Conservation (phyloP, 1,140 invertebrate genomes). For the Melanaphis sacchari region DNA sequence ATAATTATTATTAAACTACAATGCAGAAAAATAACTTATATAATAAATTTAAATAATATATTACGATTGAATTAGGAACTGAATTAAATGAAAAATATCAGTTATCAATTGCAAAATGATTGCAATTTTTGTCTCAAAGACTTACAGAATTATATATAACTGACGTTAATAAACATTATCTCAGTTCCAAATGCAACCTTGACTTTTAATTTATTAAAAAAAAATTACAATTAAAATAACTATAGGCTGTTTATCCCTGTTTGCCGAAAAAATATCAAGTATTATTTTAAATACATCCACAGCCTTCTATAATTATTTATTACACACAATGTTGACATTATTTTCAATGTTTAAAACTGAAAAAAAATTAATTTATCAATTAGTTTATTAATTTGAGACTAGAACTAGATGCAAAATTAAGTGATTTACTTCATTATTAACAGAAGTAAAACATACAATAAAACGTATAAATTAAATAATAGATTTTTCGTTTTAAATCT, state of each 20-base stretch:
- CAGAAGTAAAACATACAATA: background rate
- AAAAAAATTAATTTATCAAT: background rate
- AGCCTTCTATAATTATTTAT: conserved; percentile 43
- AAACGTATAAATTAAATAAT: background rate
- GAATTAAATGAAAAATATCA: conserved; percentile 9
- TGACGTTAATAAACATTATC: background rate
- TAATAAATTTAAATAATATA: background rate
- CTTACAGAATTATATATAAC: background rate
- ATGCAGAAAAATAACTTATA: conserved; percentile 29
- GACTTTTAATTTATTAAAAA: background rate
- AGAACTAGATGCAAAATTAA: conserved; percentile 30
- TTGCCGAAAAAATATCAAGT: conserved; percentile 38
- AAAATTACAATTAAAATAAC: conserved; percentile 26
- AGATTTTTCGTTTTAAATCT: background rate
- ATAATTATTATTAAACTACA: conserved; percentile 26
- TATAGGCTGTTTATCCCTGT: conserved; percentile 46
- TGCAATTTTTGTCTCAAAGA: background rate
- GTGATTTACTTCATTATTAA: background rate
- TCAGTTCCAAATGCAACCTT: conserved; percentile 50
- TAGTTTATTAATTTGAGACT: conserved; percentile 41
- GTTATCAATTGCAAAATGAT: background rate
- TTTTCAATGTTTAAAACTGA: background rate
- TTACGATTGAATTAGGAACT: conserved; percentile 34
- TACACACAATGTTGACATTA: background rate
- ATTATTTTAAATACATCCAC: conserved; percentile 37